Base-by-base conservation (phyloP, 1,140 invertebrate species). In the Orius laevigatus region DNA sequence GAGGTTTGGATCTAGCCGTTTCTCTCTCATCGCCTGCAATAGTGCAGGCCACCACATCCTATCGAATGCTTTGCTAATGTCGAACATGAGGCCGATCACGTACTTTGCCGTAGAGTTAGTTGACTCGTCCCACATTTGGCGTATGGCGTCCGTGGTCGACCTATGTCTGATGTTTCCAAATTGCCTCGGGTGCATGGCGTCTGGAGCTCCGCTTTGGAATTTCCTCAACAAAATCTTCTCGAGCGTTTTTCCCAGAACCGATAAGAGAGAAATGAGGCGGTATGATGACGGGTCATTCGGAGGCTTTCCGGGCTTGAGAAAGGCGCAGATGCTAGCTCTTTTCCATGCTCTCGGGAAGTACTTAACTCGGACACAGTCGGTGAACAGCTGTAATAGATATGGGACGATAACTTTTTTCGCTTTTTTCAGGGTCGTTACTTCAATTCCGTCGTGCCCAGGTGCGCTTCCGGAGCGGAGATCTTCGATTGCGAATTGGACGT, bases 261-360 rank as follows among this genome's bases (percentile, higher is more conserved):
- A 25, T 25, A 25, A 6, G 25, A 25, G 25, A 6, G 25, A 25
- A 25, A 25, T 25, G 6, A 25, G 25, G 25, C 25, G 25, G 25
- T 25, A 25, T 25, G 31, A 12, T 11, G 31, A 20, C 31, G 18
- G 18, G 41, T 11, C 1, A 3, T 42, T 39, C 12, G 33, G 38
- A 9, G 31, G 38, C 15, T 49, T 49, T 2, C 33, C 32, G 10
- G 33, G 16, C 34, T 49, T 49, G 12, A 8, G 40, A 15, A 49
- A 11, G 8, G 42, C 8, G 0, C 33, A 38, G 2, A 49, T 15
- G 12, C 9, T 39, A 8, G 40, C 48, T 25, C 42, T 25, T 6
- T 49, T 49, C 48, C 48, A 44, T 11, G 32, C 2, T 38, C 10
- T n/a, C n/a, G 36, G 36, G 36, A 38, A 38, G 15, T 38, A 38